Percentiles rank a stretch among this genome's conserved stretches.
Evolutionary conservation across 2,797 vertebrate genomes (phyloP).

Genomic region (Sebastes goodei): DNA sequence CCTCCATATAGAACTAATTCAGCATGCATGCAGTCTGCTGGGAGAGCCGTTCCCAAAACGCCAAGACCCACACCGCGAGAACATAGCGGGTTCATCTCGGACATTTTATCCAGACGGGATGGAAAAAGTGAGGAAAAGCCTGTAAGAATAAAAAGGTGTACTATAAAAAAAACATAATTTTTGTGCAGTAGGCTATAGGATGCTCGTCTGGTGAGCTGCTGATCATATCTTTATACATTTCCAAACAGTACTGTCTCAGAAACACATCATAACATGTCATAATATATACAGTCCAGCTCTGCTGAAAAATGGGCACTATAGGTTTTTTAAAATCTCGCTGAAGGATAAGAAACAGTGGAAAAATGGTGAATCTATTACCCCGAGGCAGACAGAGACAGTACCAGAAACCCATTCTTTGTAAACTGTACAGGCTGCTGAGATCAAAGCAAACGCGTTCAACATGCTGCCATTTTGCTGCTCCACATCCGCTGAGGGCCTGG

Average conservation of each 20-base stretch:
- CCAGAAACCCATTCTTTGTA: constrained; percentile 63
- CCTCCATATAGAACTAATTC: constrained; percentile 63
- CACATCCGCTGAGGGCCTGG: constrained; percentile 63
- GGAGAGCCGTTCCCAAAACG: constrained; percentile 21
- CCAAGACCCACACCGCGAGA: constrained; percentile 16
- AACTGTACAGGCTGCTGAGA: constrained; percentile 65
- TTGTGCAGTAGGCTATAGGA: neutral
- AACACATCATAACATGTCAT: constrained; percentile 61
- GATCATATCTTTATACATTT: constrained; percentile 59
- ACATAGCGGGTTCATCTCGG: constrained; percentile 24
- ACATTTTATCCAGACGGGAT: constrained; percentile 20
- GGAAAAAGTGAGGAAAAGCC: constrained; percentile 10
- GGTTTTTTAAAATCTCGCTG: constrained; percentile 11
- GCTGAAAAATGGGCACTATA: constrained; percentile 29
- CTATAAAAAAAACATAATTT: neutral
- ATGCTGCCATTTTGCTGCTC: constrained; percentile 67
- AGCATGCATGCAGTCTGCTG: constrained; percentile 47
- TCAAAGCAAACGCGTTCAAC: constrained; percentile 75
- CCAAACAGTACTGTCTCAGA: constrained; percentile 42
- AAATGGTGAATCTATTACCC: constrained; percentile 61
- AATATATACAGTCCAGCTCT: constrained; percentile 35
- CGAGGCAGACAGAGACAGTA: constrained; percentile 54
- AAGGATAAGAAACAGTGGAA: constrained; percentile 55
- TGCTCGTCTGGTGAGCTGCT: constrained; percentile 34
- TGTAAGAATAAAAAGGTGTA: neutral